Evolutionary conservation across 2,113 vertebrate species (phyloP), one percentile per base, ranked within the genome.

Genomic region (Amazona guildingii): DNA sequence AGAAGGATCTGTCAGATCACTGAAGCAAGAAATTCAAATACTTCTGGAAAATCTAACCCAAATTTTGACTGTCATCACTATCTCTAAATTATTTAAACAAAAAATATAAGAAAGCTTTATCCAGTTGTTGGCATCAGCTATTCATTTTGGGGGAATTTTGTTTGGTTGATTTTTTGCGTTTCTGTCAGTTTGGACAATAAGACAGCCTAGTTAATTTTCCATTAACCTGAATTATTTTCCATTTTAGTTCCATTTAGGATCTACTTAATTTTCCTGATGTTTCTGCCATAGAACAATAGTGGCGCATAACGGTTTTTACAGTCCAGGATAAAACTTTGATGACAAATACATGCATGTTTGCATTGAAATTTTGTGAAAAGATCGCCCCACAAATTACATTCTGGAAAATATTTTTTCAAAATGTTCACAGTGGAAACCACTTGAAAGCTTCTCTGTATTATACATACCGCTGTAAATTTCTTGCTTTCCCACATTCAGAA

Each of bases 401-500:
- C 83, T 94, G 83, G 88, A 94, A 91, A 82, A 92, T 86, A 48
- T 55, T 87, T 87, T 91, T 91, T 75, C 62, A 54, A 64, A 95
- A 85, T 52, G 41, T 80, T 97, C 86, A 83, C 83, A 96, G 92
- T 89, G 78, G 81, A 96, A 97, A 91, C 86, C 88, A 92, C 96
- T 94, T 95, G 49, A 95, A 96, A 94, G 96, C 78, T 74, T 94
- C 44, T 76, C 57, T 88, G 92, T 88, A 94, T 93, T 94, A 89
- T 96, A 87, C 92, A 89, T 94, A 92, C 83, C 66, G 87, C 74
- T 95, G 91, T 87, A 91, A 83, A 86, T 76, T 62, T 92, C 80
- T 95, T 94, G 92, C 87, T 94, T 95, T 97, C 94, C 95, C 92
- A 96, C 91, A 96, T 96, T 94, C 78, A 91, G 89, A 96, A 76